Base-by-base conservation (phyloP, 1,140 invertebrate genomes). In the Cyrtorhinus lividipennis region DNA sequence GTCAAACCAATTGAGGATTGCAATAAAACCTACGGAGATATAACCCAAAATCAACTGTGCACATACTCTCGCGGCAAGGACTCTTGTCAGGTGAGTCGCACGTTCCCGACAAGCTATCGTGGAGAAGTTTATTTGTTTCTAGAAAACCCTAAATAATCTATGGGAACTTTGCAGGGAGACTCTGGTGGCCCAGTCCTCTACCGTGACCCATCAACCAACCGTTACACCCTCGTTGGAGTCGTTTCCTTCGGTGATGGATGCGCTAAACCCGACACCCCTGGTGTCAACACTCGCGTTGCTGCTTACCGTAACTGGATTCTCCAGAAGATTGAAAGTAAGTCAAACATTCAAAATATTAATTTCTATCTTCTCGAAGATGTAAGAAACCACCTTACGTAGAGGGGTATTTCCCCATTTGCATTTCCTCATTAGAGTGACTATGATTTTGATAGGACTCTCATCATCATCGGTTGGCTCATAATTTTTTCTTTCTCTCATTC, bases 61-160 rank as follows among this genome's bases (percentile, higher is more conserved):
- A 86, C 83, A 0, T 84, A 78, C 44, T 72, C 75, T 0, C 67
- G 71, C 22, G 76, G 76, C 46, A 82, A 81, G 67, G 84, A 86
- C 68, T 73, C 81, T 2, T 86, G 84, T 69, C 78, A 81, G 72
- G 79, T 80, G 72, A 66, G 20, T 44, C 8, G 38, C n/a, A n/a
- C n/a, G n/a, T n/a, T n/a, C n/a, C n/a, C n/a, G n/a, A n/a, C n/a
- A n/a, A n/a, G n/a, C n/a, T n/a, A n/a, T n/a, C n/a, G n/a, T n/a
- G n/a, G n/a, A n/a, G n/a, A n/a, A n/a, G n/a, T n/a, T n/a, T n/a
- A n/a, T n/a, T n/a, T n/a, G n/a, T n/a, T n/a, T n/a, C n/a, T n/a
- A n/a, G n/a, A n/a, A n/a, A n/a, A n/a, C n/a, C n/a, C n/a, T n/a
- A n/a, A n/a, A n/a, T n/a, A n/a, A n/a, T n/a, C n/a, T n/a, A n/a